Conservation (phyloP, 2,113 vertebrate species). For the Apteryx mantelli region DNA sequence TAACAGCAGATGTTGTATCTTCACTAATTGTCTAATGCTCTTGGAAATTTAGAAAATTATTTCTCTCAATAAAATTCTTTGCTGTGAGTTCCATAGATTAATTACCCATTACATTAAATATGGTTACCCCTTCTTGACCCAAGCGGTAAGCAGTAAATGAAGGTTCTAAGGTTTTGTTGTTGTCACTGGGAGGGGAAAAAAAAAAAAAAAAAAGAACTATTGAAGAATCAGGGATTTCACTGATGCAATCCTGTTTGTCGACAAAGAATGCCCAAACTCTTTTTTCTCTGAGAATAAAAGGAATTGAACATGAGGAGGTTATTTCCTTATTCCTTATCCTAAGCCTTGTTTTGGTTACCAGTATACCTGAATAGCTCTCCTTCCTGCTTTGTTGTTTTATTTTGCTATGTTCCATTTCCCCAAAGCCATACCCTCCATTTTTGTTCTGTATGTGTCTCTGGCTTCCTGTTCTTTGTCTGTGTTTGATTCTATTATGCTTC, state of each 20-base stretch:
- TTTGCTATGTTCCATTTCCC: background rate
- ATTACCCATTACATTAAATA: background rate
- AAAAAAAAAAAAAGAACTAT: background rate
- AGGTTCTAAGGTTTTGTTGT: background rate
- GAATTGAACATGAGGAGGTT: background rate
- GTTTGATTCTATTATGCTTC: background rate
- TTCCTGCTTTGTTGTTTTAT: background rate
- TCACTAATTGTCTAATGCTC: background rate
- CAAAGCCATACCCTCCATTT: background rate
- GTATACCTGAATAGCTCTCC: background rate
- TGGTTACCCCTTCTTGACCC: background rate
- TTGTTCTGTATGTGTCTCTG: background rate
- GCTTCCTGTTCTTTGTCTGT: background rate
- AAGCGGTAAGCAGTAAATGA: background rate
- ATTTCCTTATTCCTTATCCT: background rate
- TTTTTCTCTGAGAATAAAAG: background rate
- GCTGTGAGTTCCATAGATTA: background rate
- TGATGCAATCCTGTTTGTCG: background rate
- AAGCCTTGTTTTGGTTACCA: background rate
- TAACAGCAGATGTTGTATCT: conserved; percentile 4
- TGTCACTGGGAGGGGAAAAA: background rate
- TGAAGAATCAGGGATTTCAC: background rate
- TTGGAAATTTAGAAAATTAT: background rate
- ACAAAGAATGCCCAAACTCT: background rate
- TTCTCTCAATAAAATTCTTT: background rate